These are phyloP conservation scores for Scolopax rusticola DNA, from an alignment of 2,797 vertebrate species.

Conservation along the genomic window DNA sequence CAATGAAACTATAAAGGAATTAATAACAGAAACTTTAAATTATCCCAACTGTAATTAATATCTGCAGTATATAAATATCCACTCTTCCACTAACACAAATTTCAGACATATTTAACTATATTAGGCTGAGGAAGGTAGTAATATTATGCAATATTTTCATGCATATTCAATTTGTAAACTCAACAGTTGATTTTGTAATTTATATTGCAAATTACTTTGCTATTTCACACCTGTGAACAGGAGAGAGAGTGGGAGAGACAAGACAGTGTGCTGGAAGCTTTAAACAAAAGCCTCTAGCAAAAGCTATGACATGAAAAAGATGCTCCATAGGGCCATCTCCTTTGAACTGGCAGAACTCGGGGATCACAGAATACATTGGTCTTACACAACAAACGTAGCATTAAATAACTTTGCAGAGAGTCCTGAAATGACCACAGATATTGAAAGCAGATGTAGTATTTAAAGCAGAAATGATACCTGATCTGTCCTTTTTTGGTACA, in stretches of 20 bases:
- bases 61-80: conserved; percentile 60
- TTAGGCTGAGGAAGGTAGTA: conserved; percentile 21
- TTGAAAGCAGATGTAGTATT: conserved; percentile 64
- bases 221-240: conserved; percentile 24
- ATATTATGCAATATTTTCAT: conserved; percentile 56
- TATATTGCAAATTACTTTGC: conserved; percentile 59
- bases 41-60: conserved; percentile 74
- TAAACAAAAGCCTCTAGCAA: conserved; percentile 64
- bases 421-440: conserved; percentile 56
- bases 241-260: not conserved
- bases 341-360: conserved; percentile 69
- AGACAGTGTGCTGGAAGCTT: conserved; percentile 36
- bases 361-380: conserved; percentile 51
- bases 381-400: conserved; percentile 57
- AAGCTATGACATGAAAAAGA: conserved; percentile 60
- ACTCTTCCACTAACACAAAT: conserved; percentile 45
- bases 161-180: conserved; percentile 60
- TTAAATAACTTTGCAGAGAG: conserved; percentile 46
- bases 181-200: conserved; percentile 65
- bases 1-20: conserved; percentile 47
- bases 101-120: conserved; percentile 65
- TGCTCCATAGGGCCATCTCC: conserved; percentile 47
- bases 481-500: conserved; percentile 33
- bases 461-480: not conserved
- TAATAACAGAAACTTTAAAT: conserved; percentile 74